Evolutionary conservation across 2,113 vertebrate species (phyloP).

Genomic region (Chrysemys picta): DNA sequence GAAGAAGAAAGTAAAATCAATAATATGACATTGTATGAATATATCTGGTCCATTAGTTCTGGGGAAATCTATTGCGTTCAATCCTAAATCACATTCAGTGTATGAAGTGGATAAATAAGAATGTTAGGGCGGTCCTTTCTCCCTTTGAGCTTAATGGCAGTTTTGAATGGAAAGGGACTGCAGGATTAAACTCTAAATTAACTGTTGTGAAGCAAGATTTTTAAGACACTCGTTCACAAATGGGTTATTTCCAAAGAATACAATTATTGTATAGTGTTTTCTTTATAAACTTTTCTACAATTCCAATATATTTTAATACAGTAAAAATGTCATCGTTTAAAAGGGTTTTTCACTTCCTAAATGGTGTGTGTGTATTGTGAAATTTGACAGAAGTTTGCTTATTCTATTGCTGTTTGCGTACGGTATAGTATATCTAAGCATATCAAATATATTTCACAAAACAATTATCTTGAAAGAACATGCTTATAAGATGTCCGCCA

Average conservation of each 20-base stretch:
- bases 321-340: background rate
- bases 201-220: conserved; percentile 32
- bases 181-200: conserved; percentile 62
- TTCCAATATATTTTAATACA: background rate
- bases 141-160: conserved; percentile 58
- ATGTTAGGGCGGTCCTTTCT: conserved; percentile 25
- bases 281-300: background rate
- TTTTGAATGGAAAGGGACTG: conserved; percentile 49
- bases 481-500: rapidly evolving
- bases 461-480: background rate
- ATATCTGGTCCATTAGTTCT: conserved; percentile 80
- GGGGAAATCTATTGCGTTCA: conserved; percentile 75
- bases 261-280: background rate
- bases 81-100: conserved; percentile 69
- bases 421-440: background rate
- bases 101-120: conserved; percentile 68
- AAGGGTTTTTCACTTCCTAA: background rate
- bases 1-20: conserved; percentile 79
- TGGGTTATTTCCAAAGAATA: background rate
- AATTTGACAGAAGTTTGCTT: background rate
- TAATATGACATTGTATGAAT: conserved; percentile 79
- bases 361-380: background rate
- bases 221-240: conserved; percentile 30
- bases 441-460: rapidly evolving
- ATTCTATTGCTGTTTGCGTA: background rate